A percentile compares a stretch with the other conserved stretches of the same genome.
phyloP scores from a whole-genome alignment of 2,888 invertebrate genomes.

The Cyrtodaria siliqua region DNA sequence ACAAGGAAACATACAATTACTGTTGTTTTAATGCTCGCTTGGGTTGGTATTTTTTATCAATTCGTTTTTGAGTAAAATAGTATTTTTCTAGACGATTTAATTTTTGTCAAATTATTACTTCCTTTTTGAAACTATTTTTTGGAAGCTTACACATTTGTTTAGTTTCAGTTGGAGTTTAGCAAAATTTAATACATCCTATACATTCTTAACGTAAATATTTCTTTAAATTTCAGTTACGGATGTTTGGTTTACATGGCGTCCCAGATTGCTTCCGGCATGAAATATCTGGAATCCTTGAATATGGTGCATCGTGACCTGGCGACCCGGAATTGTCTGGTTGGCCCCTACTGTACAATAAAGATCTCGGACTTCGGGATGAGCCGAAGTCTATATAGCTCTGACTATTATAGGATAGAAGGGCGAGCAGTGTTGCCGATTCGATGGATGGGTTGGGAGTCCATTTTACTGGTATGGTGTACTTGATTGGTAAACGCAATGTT shows the following conservation, averaged over 20 bases:
- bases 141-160: no score
- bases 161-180: no score
- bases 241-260: slow-evolving; percentile 93
- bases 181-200: no score
- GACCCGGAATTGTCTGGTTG: slow-evolving; percentile 94
- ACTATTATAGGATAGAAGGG: slow-evolving; percentile 94
- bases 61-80: no score
- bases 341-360: slow-evolving; percentile 90
- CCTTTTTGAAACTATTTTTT: no score
- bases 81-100: no score
- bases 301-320: slow-evolving; percentile 97
- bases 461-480: slow-evolving; percentile 87
- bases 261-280: slow-evolving; percentile 96
- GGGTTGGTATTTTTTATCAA: no score
- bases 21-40: no score
- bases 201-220: no score
- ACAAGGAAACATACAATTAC: no score
- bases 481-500: no score
- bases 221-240: slow-evolving; percentile 90
- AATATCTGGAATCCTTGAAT: slow-evolving; percentile 94
- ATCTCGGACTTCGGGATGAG: slow-evolving; percentile 86
- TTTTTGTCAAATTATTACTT: no score
- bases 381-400: slow-evolving; percentile 87
- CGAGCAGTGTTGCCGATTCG: slow-evolving; percentile 93
- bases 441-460: slow-evolving; percentile 96